Conservation (phyloP, 2,113 vertebrate species). For the Heliornis fulica region DNA sequence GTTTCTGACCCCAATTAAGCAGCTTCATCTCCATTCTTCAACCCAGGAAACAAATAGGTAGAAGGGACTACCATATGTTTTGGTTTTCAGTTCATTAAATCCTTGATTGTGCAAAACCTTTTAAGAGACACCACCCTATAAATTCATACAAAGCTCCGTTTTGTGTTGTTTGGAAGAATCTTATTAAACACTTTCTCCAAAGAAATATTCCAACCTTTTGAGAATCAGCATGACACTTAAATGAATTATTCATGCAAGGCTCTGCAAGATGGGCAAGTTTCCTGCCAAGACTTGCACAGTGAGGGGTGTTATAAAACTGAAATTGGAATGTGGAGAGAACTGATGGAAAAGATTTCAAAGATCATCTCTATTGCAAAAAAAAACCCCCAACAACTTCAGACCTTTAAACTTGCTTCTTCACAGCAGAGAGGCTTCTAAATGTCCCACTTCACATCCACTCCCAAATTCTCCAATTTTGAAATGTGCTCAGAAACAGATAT, state of each 20-base stretch:
- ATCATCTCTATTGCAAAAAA: conserved; percentile 43
- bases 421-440: not conserved
- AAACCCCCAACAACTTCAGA: not conserved
- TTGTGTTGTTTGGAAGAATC: conserved; percentile 62
- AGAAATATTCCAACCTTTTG: conserved; percentile 65
- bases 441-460: not conserved
- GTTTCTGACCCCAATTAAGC: conserved; percentile 11
- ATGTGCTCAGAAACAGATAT: not conserved
- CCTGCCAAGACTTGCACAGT: conserved; percentile 74
- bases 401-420: conserved; percentile 45
- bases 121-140: not conserved
- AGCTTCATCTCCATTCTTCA: not conserved
- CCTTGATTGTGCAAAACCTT: not conserved
- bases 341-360: conserved; percentile 68
- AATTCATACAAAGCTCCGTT: not conserved
- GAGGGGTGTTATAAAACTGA: conserved; percentile 70
- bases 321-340: conserved; percentile 63
- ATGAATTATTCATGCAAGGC: conserved; percentile 78
- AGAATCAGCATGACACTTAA: conserved; percentile 69
- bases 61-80: conserved; percentile 1
- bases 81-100: conserved; percentile 14
- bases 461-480: not conserved
- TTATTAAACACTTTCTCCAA: conserved; percentile 71
- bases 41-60: not conserved
- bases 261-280: conserved; percentile 72